Conservation (phyloP, 2,888 invertebrate species). For the Rhyacophila evoluta region DNA sequence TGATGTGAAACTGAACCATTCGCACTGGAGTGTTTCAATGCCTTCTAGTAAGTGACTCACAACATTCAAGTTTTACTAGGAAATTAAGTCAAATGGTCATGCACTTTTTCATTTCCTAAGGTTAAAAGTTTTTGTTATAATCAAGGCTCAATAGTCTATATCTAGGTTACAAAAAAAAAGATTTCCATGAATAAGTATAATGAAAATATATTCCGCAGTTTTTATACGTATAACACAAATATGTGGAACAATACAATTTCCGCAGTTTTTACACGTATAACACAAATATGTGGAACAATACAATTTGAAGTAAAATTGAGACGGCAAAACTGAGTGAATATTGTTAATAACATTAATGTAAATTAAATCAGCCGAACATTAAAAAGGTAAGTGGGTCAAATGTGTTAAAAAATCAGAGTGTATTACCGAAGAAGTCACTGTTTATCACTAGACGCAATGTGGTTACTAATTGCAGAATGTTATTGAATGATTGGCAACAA, state of each 20-base stretch:
- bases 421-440: background rate
- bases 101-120: background rate
- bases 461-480: background rate
- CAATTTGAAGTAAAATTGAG: background rate
- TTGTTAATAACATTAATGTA: background rate
- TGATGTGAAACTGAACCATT: background rate
- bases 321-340: background rate
- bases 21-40: background rate
- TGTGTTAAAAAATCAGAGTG: background rate
- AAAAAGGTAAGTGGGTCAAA: background rate
- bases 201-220: background rate
- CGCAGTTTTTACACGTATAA: background rate
- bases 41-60: constrained; percentile 12
- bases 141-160: background rate
- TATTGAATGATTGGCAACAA: background rate
- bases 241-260: background rate
- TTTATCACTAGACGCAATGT: background rate
- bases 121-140: constrained; percentile 14
- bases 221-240: background rate
- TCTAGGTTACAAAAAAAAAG: constrained; percentile 3
- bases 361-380: background rate
- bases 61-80: background rate
- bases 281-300: background rate
- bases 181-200: background rate
- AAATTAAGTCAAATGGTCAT: background rate